Conservation (phyloP, 2,113 vertebrate species). For the Amia ocellicauda region DNA sequence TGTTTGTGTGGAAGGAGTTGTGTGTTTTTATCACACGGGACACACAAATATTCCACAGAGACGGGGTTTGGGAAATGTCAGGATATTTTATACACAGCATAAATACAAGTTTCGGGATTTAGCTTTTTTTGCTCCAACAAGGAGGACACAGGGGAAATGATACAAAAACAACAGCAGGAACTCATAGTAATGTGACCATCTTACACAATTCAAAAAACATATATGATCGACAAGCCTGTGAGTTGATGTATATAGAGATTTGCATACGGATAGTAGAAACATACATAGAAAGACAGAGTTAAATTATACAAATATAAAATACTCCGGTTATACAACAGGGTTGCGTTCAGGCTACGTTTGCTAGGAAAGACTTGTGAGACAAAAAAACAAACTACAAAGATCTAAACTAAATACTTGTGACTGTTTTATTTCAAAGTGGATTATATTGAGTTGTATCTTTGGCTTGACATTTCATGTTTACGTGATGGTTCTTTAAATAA, state of each 20-base stretch:
- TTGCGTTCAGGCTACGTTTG: slow-evolving; percentile 40
- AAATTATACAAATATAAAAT: slow-evolving; percentile 61
- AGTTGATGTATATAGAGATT: slow-evolving; percentile 52
- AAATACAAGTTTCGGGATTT: neutral
- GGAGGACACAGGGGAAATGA: too few species aligned
- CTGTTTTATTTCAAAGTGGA: slow-evolving; percentile 15
- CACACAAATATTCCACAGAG: too few species aligned
- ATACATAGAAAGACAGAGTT: slow-evolving; percentile 62
- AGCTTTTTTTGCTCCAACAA: too few species aligned
- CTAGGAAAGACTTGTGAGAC: slow-evolving; percentile 41
- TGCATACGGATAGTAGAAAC: slow-evolving; percentile 54
- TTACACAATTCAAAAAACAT: slow-evolving; percentile 51
- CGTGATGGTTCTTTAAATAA: too few species aligned
- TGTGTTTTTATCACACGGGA: too few species aligned
- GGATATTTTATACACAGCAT: neutral
- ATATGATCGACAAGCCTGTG: slow-evolving; percentile 41
- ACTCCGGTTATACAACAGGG: slow-evolving; percentile 49
- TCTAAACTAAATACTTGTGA: slow-evolving; percentile 16
- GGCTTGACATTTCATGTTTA: slow-evolving; percentile 3
- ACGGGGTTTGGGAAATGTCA: too few species aligned
- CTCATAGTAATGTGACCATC: slow-evolving; percentile 48
- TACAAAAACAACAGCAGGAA: slow-evolving; percentile 25
- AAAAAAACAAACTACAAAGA: slow-evolving; percentile 21
- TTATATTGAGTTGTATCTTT: slow-evolving; percentile 22
- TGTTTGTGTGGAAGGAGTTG: too few species aligned